Base-by-base conservation (phyloP, 2,113 vertebrate species). In the Sander vitreus region DNA sequence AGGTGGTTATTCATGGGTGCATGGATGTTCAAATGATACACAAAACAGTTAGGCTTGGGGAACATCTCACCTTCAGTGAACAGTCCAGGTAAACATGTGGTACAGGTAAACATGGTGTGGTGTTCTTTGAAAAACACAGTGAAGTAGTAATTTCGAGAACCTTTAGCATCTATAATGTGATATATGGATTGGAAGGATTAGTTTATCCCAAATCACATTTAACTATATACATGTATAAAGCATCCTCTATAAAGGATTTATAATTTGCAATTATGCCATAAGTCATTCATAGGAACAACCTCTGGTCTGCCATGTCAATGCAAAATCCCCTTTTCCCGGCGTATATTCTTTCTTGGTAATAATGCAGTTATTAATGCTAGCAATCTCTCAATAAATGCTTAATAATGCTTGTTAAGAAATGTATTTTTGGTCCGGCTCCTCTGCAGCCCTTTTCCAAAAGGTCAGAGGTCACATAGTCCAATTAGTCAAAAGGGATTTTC, bases 1-100 rank as follows among this genome's bases (percentile, higher is more conserved):
- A 76, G 86, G 79, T 74, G 83, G 76, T 72, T 71, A 68, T 74
- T 81, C 77, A 59, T 19, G 70, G 23, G 48, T 71, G 50, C 73
- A 39, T 68, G 58, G 62, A 50, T 77, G 90, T 79, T 50, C 70
- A 80, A 66, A 70, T 74, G 47, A 79, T 55, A 69, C 69, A 67
- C 69, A 73, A 54, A 75, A 55, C 85, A 67, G 77, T 55, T 83
- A 63, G 47, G 23, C 36, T 54, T 36, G 43, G 33, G n/a, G 25
- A 54, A 60, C 0, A 13, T 18, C 60, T 88, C 69, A 76, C 73
- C 76, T 78, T 82, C 55, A 74, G 79, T 43, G 39, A 72, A 54
- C 33, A 4, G 48, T 66, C 53, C 57, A 76, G 69, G 81, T 76
- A 79, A 84, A 77, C 74, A 62, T 27, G 45, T 16, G 50, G 48